A percentile compares a stretch with the other conserved stretches of the same genome.
Evolutionary conservation across 2,888 invertebrate genomes (phyloP).

Genomic region (Cephus runcator): DNA sequence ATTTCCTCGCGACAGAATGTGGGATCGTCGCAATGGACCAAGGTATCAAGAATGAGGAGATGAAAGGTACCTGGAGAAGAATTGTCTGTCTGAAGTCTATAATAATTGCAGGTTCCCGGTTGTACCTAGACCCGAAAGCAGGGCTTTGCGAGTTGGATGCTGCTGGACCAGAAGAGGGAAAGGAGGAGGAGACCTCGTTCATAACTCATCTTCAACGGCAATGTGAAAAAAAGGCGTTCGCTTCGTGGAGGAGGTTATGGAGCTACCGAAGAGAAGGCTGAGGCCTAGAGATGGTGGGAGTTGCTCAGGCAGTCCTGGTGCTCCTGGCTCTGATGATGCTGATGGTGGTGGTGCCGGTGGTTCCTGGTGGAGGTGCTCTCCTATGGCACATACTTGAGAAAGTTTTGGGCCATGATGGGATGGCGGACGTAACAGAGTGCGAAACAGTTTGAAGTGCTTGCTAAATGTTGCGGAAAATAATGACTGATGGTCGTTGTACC

Average conservation of each 20-base stretch:
- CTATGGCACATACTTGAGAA: slow-evolving; percentile 62
- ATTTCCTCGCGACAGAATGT: not conserved
- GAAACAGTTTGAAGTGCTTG: slow-evolving; percentile 62
- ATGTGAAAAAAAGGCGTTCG: slow-evolving; percentile 32
- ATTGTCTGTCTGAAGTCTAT: not conserved
- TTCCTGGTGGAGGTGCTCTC: slow-evolving; percentile 19
- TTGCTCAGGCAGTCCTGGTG: not conserved
- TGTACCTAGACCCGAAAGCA: not conserved
- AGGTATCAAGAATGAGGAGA: too few species aligned
- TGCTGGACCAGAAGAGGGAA: slow-evolving; percentile 24
- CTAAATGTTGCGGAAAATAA: slow-evolving; percentile 65
- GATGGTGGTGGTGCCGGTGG: not conserved
- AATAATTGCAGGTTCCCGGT: not conserved
- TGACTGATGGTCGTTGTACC: slow-evolving; percentile 59
- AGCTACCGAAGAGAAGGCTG: not conserved
- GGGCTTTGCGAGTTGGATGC: slow-evolving; percentile 8
- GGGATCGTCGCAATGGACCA: too few species aligned
- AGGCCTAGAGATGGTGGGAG: not conserved
- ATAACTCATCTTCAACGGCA: slow-evolving; percentile 53
- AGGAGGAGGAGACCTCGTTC: slow-evolving; percentile 34
- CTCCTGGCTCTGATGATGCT: not conserved
- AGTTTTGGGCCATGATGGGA: slow-evolving; percentile 45
- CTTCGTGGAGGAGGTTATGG: not conserved
- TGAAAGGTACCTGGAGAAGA: not conserved
- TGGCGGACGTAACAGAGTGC: slow-evolving; percentile 51